Conservation (phyloP, 2,113 vertebrate species). For the Mormyrus lacerda region DNA sequence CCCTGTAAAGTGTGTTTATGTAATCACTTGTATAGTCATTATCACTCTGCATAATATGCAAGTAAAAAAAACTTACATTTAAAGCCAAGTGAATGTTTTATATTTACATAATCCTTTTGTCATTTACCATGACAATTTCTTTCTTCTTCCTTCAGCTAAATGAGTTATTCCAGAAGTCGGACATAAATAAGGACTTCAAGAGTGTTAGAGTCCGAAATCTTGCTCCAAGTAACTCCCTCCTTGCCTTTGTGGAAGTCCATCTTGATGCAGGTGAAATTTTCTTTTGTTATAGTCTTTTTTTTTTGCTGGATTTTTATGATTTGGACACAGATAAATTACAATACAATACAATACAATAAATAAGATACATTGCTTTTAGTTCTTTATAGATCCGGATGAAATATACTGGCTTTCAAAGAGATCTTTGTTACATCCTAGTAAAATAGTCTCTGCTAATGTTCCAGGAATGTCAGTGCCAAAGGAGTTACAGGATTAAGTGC, state of each 20-base stretch:
- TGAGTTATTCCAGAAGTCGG: slow-evolving; percentile 81
- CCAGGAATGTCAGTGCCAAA: not conserved
- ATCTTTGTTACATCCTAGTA: not conserved
- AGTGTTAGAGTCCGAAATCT: slow-evolving; percentile 81
- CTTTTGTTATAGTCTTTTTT: not conserved
- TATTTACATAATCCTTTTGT: not conserved
- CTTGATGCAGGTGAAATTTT: slow-evolving; percentile 75
- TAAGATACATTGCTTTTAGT: not conserved
- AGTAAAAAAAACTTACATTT: not conserved
- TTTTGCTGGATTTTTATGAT: not conserved
- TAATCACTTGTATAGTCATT: not conserved
- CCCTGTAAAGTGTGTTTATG: not conserved
- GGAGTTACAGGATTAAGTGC: not conserved
- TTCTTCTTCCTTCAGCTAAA: slow-evolving; percentile 66
- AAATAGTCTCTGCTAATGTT: not conserved
- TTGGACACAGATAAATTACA: not conserved
- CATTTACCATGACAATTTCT: not conserved
- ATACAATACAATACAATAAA: no score
- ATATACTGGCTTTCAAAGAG: not conserved
- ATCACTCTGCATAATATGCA: not conserved
- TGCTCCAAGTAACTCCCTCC: slow-evolving; percentile 78
- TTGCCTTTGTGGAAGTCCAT: slow-evolving; percentile 80
- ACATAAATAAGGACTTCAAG: slow-evolving; percentile 79
- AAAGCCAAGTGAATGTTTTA: not conserved
- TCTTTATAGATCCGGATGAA: not conserved